Conservation (phyloP, 2,888 invertebrate species). For the Chrysomela aeneicollis region DNA sequence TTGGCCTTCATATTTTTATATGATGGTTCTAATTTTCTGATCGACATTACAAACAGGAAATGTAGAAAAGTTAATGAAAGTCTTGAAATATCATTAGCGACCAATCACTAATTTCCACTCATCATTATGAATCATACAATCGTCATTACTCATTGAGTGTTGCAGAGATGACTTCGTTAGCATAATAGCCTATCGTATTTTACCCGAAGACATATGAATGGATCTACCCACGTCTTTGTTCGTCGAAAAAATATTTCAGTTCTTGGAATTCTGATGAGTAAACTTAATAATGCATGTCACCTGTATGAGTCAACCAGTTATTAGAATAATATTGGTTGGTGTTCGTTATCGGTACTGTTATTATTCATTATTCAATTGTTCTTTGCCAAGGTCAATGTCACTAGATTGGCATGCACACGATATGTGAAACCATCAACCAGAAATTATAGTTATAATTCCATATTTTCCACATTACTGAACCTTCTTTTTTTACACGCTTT, state of each 20-base stretch:
- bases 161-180: background rate
- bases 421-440: background rate
- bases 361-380: background rate
- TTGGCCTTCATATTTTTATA: no score
- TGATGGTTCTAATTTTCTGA: no score
- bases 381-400: constrained; percentile 33
- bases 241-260: constrained; percentile 18
- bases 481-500: no score
- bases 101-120: no score
- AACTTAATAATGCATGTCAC: constrained; percentile 13
- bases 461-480: background rate
- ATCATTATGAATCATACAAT: no score
- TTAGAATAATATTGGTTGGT: background rate
- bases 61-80: no score
- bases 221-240: constrained; percentile 22
- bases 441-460: background rate
- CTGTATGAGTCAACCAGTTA: constrained; percentile 11
- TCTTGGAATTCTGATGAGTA: constrained; percentile 31
- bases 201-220: constrained; percentile 24
- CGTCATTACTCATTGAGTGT: no score
- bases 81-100: no score
- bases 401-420: constrained; percentile 13
- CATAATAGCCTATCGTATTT: background rate
- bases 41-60: no score
- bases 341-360: background rate